These are phyloP conservation scores for Melanitta fusca DNA, from an alignment of 2,797 vertebrate species.

Conservation along the genomic window DNA sequence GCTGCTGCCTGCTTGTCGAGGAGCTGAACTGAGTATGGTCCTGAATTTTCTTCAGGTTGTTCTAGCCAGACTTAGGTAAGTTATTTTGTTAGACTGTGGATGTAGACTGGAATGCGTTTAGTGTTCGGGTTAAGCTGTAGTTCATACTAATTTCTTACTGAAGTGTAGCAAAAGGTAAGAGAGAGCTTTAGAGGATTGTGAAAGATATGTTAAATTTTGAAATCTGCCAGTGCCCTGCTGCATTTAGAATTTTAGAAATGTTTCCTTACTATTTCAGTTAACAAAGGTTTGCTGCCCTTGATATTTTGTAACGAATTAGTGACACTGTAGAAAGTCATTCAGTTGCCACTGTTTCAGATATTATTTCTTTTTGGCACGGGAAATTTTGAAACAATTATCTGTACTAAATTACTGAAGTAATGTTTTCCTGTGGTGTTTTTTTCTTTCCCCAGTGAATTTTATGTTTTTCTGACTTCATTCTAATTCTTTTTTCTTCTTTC, in stretches of 20 bases:
- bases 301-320: neutral
- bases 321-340: neutral
- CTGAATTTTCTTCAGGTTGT: slow-evolving; percentile 89
- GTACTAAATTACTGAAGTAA: neutral
- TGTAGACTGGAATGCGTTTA: neutral
- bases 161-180: neutral
- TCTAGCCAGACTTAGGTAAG: slow-evolving; percentile 92
- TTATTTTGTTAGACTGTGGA: neutral
- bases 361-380: neutral
- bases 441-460: neutral
- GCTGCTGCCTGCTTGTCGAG: slow-evolving; percentile 91
- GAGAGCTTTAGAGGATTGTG: neutral
- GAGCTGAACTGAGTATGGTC: slow-evolving; percentile 87
- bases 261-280: neutral
- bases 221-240: neutral
- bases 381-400: neutral
- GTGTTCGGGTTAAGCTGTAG: neutral
- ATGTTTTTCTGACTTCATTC: neutral
- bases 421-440: too few relatives aligned
- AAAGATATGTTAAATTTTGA: neutral
- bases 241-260: neutral
- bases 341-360: neutral
- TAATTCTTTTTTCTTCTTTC: neutral
- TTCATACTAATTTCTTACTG: neutral
- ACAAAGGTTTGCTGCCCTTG: neutral